A percentile compares a stretch with the other conserved stretches of the same genome.
Conservation (phyloP, 2,888 invertebrate species). For the Chironomus riparius region DNA sequence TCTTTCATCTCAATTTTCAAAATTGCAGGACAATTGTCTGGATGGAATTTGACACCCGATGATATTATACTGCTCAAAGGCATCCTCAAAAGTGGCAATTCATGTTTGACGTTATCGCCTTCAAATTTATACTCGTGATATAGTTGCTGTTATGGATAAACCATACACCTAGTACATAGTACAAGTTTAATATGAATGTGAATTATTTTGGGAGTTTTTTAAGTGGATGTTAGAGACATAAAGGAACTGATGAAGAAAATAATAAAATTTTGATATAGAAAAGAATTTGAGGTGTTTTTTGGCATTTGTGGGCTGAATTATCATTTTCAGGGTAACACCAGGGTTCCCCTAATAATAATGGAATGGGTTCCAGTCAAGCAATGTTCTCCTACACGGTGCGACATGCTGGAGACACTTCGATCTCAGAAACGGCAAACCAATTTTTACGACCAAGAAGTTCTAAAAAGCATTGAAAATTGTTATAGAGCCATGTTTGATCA, state of each 20-base stretch:
- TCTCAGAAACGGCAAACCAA: too few species aligned
- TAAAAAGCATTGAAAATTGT: too few species aligned
- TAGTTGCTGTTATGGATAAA: background rate
- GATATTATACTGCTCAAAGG: slow-evolving; percentile 58
- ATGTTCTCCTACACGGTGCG: too few species aligned
- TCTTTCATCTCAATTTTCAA: slow-evolving; percentile 28
- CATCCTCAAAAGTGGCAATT: slow-evolving; percentile 56
- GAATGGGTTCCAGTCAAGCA: too few species aligned
- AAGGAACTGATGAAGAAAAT: background rate
- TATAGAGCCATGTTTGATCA: too few species aligned
- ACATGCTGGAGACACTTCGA: too few species aligned
- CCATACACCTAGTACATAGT: background rate
- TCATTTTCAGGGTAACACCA: too few species aligned
- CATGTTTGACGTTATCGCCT: slow-evolving; percentile 54
- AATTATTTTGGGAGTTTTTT: background rate
- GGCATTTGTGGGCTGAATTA: too few species aligned
- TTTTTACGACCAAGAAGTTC: too few species aligned
- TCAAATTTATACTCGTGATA: slow-evolving; percentile 45
- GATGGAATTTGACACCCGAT: slow-evolving; percentile 57
- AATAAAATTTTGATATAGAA: too few species aligned
- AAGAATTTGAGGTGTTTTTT: too few species aligned
- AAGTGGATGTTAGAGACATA: background rate
- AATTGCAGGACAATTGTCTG: slow-evolving; percentile 56
- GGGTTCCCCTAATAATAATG: too few species aligned
- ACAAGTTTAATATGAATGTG: background rate